phyloP scores from a whole-genome alignment of 2,113 vertebrate species.

The Lepus timidus region DNA sequence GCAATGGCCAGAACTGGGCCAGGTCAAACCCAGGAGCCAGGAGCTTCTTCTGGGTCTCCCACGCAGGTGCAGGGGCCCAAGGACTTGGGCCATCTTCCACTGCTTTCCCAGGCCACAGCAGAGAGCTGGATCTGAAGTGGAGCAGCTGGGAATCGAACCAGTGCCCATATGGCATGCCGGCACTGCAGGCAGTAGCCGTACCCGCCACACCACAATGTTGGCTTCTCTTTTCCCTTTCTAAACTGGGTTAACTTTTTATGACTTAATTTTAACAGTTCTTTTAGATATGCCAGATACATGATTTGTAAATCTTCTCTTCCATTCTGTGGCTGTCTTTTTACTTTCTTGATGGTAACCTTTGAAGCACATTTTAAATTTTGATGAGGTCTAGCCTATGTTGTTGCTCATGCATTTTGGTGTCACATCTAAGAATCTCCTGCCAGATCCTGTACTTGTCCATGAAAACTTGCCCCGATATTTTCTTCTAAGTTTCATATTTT shows the following conservation, averaged over 20 bases:
- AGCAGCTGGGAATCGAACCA: too few relatives aligned
- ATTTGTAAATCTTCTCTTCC: slow-evolving; percentile 1
- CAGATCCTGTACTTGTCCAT: not conserved
- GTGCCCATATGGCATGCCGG: too few relatives aligned
- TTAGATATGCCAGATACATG: not conserved
- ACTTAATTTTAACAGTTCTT: slow-evolving; percentile 4
- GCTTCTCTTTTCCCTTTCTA: not conserved
- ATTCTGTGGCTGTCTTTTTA: not conserved
- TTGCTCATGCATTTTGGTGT: not conserved
- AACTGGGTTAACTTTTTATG: not conserved
- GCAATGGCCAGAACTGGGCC: too few relatives aligned
- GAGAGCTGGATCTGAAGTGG: too few relatives aligned
- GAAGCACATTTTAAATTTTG: not conserved
- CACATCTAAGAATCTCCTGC: not conserved
- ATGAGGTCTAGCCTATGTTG: too few relatives aligned
- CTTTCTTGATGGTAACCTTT: not conserved
- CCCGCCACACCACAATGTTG: too few relatives aligned
- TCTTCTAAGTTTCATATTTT: not conserved
- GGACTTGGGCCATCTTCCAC: too few relatives aligned
- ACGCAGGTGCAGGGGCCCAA: too few relatives aligned
- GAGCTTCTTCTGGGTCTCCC: too few relatives aligned
- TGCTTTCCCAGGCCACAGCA: too few relatives aligned
- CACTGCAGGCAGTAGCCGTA: too few relatives aligned
- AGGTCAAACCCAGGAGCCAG: too few relatives aligned
- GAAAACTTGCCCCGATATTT: not conserved